These are phyloP conservation scores for Pogonophryne albipinna DNA, from an alignment of 2,797 vertebrate species.

Conservation along the genomic window DNA sequence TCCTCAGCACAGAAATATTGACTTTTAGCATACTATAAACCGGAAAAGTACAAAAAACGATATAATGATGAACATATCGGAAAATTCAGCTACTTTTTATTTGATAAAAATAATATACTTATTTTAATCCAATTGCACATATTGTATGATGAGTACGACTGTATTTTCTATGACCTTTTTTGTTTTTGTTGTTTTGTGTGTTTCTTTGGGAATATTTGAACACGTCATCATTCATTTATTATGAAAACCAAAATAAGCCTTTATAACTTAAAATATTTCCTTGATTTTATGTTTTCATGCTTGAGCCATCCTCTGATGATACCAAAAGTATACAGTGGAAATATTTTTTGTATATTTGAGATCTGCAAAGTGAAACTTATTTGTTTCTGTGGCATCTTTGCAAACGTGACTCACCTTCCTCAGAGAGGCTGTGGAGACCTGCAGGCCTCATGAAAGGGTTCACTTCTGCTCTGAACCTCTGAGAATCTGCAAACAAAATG, in stretches of 20 bases:
- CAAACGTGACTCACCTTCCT: conserved; percentile 70
- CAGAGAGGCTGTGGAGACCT: conserved; percentile 54
- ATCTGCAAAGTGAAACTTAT: not conserved
- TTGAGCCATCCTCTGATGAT: no score
- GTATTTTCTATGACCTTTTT: not conserved
- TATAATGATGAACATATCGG: not conserved
- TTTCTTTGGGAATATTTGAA: not conserved
- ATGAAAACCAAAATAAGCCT: not conserved
- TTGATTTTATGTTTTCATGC: not conserved
- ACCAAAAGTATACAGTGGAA: no score
- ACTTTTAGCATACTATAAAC: not conserved
- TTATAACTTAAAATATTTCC: not conserved
- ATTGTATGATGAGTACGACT: not conserved
- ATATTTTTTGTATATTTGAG: not conserved
- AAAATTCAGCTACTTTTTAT: no score
- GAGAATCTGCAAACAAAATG: conserved; percentile 73
- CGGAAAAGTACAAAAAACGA: not conserved
- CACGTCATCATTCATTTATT: not conserved
- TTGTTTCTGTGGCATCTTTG: not conserved
- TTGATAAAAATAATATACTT: not conserved
- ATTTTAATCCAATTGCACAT: not conserved
- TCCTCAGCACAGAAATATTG: not conserved
- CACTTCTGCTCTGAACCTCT: conserved; percentile 63
- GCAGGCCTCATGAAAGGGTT: conserved; percentile 47
- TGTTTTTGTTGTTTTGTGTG: not conserved